Percentiles rank a stretch among this genome's conserved stretches.
Evolutionary conservation across 2,797 vertebrate species (phyloP).

Genomic region (Enteromius argenteus): DNA sequence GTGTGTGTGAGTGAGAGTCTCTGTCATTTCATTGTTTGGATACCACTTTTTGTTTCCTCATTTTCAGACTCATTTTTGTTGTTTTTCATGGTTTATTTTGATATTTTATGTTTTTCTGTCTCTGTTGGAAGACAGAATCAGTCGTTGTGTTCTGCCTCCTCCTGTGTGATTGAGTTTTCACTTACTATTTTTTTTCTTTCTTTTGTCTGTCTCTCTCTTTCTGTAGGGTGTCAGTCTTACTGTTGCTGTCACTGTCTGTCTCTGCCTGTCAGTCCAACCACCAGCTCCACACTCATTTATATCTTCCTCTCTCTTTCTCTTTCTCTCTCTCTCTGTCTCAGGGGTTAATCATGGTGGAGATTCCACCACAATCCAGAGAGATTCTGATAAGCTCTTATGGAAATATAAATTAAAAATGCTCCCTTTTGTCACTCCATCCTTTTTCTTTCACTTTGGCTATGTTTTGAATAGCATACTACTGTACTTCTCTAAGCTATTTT

Average conservation of each 20-base stretch:
- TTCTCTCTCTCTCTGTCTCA: constrained; percentile 6
- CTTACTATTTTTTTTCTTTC: constrained; percentile 39
- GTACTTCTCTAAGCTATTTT: not conserved
- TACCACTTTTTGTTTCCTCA: constrained; percentile 42
- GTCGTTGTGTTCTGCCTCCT: constrained; percentile 64
- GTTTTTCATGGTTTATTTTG: constrained; percentile 51
- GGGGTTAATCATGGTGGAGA: constrained; percentile 25
- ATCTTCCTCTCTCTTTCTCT: not conserved
- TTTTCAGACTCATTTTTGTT: constrained; percentile 56
- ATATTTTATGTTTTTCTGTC: constrained; percentile 64
- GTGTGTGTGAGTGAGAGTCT: constrained; percentile 36
- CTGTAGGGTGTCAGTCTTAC: constrained; percentile 67
- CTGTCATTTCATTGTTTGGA: constrained; percentile 49
- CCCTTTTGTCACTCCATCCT: not conserved
- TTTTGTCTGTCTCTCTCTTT: constrained; percentile 67
- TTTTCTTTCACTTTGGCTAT: not conserved
- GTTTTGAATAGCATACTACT: not conserved
- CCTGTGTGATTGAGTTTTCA: constrained; percentile 59
- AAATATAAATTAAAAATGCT: constrained; percentile 28
- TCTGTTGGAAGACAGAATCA: constrained; percentile 73
- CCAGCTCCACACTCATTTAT: constrained; percentile 17
- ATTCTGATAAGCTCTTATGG: constrained; percentile 12
- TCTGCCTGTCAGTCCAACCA: constrained; percentile 58
- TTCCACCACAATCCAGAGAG: constrained; percentile 19
- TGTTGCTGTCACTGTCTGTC: constrained; percentile 56